These are phyloP conservation scores for Indicator maculatus DNA, from an alignment of 2,113 vertebrate species.

Conservation along the genomic window DNA sequence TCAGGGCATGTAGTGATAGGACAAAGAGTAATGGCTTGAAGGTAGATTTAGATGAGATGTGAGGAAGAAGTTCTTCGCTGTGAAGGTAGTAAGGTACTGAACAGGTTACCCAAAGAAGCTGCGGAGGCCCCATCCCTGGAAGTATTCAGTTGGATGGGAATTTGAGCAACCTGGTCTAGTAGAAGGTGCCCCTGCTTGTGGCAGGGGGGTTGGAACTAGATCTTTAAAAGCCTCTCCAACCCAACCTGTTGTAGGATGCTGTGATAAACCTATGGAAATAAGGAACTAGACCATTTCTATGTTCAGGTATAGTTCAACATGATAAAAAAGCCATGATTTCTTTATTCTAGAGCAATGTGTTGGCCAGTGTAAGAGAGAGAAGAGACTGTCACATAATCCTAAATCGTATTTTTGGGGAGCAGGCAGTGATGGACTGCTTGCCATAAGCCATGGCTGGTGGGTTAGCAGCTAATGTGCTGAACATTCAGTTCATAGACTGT, in stretches of 20 bases:
- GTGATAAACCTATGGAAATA: not conserved
- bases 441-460: not conserved
- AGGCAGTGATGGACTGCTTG: fast-evolving
- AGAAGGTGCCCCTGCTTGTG: no score
- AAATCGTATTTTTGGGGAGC: not conserved
- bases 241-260: not conserved
- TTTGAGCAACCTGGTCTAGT: no score
- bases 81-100: no score
- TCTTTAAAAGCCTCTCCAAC: no score
- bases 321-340: not conserved
- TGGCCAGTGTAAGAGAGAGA: not conserved
- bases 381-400: not conserved
- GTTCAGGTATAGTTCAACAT: not conserved
- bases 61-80: no score
- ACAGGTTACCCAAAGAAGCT: no score
- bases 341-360: fast-evolving
- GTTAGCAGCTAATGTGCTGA: not conserved
- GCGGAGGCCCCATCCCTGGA: no score
- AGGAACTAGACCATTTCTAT: not conserved
- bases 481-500: not conserved
- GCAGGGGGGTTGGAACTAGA: no score
- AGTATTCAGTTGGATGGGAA: no score
- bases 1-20: no score
- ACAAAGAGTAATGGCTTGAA: no score
- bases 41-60: no score